phyloP scores from a whole-genome alignment of 1,140 invertebrate genomes.

The Diploscapter pachys region DNA sequence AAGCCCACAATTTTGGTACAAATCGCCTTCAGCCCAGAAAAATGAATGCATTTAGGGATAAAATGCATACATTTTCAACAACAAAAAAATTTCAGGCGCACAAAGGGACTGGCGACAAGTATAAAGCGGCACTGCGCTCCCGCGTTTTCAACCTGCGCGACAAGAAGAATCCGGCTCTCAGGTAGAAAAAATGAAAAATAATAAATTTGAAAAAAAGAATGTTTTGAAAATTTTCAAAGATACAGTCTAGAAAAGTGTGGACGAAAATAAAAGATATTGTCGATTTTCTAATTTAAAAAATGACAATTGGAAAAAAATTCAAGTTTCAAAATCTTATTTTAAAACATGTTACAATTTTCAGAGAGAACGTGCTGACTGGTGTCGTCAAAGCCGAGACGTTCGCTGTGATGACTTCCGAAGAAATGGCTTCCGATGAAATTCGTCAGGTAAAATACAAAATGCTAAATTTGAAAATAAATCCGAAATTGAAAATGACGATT shows the following conservation, averaged over 20 bases:
- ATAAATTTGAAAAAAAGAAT: too few relatives aligned
- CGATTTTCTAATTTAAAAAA: too few relatives aligned
- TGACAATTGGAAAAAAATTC: too few relatives aligned
- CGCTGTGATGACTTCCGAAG: conserved; percentile 93
- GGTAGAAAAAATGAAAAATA: background rate
- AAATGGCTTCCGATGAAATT: conserved; percentile 99
- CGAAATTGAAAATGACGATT: too few relatives aligned
- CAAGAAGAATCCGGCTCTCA: conserved; percentile 84
- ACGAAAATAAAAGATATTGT: too few relatives aligned
- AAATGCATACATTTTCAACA: too few relatives aligned
- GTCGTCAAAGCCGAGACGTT: conserved; percentile 78
- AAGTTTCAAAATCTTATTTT: background rate
- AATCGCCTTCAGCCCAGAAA: too few relatives aligned
- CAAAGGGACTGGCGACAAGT: conserved; percentile 61
- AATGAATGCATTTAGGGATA: too few relatives aligned
- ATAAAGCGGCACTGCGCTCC: conserved; percentile 91
- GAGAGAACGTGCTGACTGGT: conserved; percentile 88
- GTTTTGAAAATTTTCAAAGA: too few relatives aligned
- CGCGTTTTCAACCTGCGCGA: conserved; percentile 92
- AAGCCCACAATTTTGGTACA: too few relatives aligned
- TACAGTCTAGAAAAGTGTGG: too few relatives aligned
- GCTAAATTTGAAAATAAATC: too few relatives aligned
- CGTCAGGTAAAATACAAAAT: conserved; percentile 64
- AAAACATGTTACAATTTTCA: background rate
- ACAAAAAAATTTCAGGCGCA: conserved; percentile 18